Evolutionary conservation across 2,888 invertebrate species (phyloP).

Genomic region (Sarcophaga rosellei): DNA sequence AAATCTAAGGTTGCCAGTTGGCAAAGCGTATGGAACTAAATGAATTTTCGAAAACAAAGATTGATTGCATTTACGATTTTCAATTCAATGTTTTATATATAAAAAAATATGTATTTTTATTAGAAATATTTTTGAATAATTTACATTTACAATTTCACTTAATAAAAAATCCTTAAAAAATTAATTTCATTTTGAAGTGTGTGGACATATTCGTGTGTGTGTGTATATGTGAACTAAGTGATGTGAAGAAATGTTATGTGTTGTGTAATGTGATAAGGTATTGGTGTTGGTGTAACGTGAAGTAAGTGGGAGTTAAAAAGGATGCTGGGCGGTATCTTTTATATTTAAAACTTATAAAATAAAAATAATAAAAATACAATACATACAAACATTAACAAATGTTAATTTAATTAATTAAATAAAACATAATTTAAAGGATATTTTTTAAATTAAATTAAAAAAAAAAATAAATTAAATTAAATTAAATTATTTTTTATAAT

Average conservation of each 20-base stretch:
- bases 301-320: background rate
- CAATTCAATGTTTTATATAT: constrained; percentile 51
- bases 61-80: constrained; percentile 48
- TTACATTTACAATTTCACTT: constrained; percentile 61
- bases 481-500: background rate
- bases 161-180: constrained; percentile 37
- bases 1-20: too few species aligned
- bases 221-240: background rate
- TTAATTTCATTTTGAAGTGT: background rate
- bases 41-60: constrained; percentile 1
- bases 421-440: constrained; percentile 9
- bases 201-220: constrained; percentile 37
- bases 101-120: constrained; percentile 51
- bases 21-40: constrained; percentile 33
- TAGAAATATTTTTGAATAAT: constrained; percentile 60
- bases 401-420: constrained; percentile 26
- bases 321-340: background rate
- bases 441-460: constrained; percentile 32
- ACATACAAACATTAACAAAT: constrained; percentile 59
- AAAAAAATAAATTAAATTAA: constrained; percentile 49
- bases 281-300: background rate
- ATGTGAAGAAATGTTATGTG: too few species aligned
- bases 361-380: constrained; percentile 39
- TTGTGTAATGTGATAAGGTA: too few species aligned
- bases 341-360: constrained; percentile 13